Conservation (phyloP, 2,797 vertebrate genomes). For the Eremophila alpestris region DNA sequence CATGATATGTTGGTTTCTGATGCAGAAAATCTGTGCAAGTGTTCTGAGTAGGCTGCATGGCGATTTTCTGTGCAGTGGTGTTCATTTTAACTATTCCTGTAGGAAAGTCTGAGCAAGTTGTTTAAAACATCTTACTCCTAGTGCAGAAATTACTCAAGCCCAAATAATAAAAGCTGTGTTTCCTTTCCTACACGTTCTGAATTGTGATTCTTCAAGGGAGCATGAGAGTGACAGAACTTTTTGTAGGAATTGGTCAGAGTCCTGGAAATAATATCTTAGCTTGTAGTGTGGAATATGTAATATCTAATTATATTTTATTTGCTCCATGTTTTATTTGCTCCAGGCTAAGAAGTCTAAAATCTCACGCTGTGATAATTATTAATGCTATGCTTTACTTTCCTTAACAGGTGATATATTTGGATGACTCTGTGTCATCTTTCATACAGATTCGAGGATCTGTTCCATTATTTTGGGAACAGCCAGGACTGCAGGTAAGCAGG, state of each 20-base stretch:
- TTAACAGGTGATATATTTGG: slow-evolving; percentile 91
- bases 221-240: neutral
- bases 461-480: slow-evolving; percentile 98
- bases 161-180: neutral
- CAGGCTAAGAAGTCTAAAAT: neutral
- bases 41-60: neutral
- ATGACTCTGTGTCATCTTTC: slow-evolving; percentile 94
- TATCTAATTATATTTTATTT: neutral
- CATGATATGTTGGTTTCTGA: neutral
- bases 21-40: neutral
- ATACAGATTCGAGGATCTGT: slow-evolving; percentile 97
- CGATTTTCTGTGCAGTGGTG: neutral
- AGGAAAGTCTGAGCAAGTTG: neutral
- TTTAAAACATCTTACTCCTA: neutral
- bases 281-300: neutral
- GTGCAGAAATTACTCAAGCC: neutral
- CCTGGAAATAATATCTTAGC: neutral
- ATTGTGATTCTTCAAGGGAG: neutral
- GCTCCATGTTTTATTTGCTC: neutral
- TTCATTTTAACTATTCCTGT: neutral
- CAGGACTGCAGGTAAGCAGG: slow-evolving; percentile 90
- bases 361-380: neutral
- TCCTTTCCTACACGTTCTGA: neutral
- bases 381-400: neutral
- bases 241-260: neutral